phyloP scores from a whole-genome alignment of 2,113 vertebrate genomes.

The Anolis sagrei region DNA sequence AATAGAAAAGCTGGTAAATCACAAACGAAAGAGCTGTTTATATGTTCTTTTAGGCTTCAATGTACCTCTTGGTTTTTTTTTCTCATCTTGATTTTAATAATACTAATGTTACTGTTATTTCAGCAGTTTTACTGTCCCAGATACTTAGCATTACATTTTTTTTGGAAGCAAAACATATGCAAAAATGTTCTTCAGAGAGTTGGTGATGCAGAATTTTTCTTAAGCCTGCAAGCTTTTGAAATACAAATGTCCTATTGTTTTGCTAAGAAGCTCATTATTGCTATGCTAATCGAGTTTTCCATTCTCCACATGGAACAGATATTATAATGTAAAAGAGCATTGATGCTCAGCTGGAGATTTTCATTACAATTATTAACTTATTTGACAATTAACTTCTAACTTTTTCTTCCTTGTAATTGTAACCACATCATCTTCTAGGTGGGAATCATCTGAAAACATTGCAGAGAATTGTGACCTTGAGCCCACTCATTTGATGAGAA shows the following conservation, averaged over 20 bases:
- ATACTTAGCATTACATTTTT: neutral
- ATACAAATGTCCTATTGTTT: constrained; percentile 9
- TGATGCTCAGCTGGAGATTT: neutral
- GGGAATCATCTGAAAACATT: neutral
- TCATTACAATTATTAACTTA: neutral
- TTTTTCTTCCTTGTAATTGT: neutral
- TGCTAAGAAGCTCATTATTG: constrained; percentile 16
- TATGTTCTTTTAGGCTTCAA: neutral
- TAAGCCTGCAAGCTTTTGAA: constrained; percentile 22
- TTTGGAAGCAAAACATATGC: neutral
- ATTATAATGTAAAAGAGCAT: constrained; percentile 29
- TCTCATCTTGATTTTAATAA: neutral
- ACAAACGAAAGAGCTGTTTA: neutral
- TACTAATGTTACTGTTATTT: neutral
- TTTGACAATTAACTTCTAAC: neutral
- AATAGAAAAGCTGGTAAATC: neutral
- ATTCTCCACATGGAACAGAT: neutral
- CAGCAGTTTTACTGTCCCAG: neutral
- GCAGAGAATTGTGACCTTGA: too few species aligned
- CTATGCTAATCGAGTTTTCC: neutral
- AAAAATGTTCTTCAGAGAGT: neutral
- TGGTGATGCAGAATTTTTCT: neutral
- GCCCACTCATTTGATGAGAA: too few species aligned
- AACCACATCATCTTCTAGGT: neutral
- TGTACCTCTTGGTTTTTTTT: neutral